These are phyloP conservation scores for Wasmannia auropunctata DNA, from an alignment of 1,140 invertebrate genomes.

Conservation along the genomic window DNA sequence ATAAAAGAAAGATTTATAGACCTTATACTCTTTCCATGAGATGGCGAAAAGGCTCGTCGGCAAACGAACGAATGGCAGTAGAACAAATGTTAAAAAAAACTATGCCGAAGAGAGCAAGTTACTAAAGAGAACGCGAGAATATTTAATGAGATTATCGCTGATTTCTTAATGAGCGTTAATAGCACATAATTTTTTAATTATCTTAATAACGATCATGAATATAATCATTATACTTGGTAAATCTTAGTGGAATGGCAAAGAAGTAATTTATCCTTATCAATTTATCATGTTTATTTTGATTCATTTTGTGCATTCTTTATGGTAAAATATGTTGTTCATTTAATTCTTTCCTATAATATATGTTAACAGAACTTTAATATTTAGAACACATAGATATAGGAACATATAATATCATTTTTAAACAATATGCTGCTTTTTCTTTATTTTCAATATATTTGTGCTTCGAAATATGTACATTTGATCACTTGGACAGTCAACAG, in stretches of 20 bases:
- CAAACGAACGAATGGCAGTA: background rate
- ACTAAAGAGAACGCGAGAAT: background rate
- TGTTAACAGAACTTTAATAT: background rate
- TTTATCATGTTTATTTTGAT: constrained; percentile 7
- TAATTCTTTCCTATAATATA: background rate
- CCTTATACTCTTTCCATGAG: background rate
- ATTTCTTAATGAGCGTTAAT: constrained; percentile 68
- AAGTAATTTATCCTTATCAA: constrained; percentile 46
- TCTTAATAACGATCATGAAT: constrained; percentile 45
- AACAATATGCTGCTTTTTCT: background rate
- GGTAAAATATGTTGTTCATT: background rate
- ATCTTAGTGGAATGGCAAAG: constrained; percentile 17
- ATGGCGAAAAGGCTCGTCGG: too few relatives aligned
- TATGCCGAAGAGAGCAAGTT: background rate
- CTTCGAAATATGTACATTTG: background rate
- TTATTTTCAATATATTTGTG: background rate
- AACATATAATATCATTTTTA: background rate
- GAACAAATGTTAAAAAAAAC: background rate
- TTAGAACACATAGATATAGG: background rate
- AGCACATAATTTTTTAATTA: constrained; percentile 68
- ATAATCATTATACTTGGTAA: constrained; percentile 30
- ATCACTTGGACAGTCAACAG: background rate
- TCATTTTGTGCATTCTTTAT: background rate
- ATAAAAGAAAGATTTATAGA: background rate
- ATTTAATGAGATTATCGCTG: constrained; percentile 48